A percentile compares a stretch with the other conserved stretches of the same genome.
These are phyloP conservation scores for Drosophila longiperda DNA, from an alignment of 2,888 invertebrate species.

Conservation along the genomic window DNA sequence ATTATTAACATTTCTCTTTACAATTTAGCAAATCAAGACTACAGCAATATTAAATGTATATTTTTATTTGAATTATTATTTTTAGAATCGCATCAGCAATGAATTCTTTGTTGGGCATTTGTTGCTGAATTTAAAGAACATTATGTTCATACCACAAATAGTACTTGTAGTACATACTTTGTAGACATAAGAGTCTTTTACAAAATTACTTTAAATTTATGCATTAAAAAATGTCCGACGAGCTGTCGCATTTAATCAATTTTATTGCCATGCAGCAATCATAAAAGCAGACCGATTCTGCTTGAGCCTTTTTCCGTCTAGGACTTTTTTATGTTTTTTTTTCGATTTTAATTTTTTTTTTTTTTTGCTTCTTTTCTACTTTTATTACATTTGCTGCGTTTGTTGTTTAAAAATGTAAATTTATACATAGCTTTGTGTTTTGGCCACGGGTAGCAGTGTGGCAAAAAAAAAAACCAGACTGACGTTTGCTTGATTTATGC, in stretches of 20 bases:
- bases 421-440: constrained; percentile 67
- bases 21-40: background rate
- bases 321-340: constrained; percentile 10
- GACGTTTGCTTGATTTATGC: constrained; percentile 76
- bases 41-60: background rate
- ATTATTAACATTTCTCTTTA: background rate
- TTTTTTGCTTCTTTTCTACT: background rate
- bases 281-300: constrained; percentile 50
- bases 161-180: background rate
- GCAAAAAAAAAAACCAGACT: constrained; percentile 17
- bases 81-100: background rate
- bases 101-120: background rate
- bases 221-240: constrained; percentile 62
- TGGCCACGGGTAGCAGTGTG: constrained; percentile 16
- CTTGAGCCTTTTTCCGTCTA: constrained; percentile 21
- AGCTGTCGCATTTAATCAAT: constrained; percentile 81
- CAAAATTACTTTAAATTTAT: constrained; percentile 70
- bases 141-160: background rate
- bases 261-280: constrained; percentile 75
- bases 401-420: constrained; percentile 76
- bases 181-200: background rate
- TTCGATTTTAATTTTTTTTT: constrained; percentile 23
- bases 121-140: background rate
- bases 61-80: background rate
- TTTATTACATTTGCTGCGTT: constrained; percentile 64